These are phyloP conservation scores for Ligdia adustata DNA, from an alignment of 2,888 invertebrate genomes.

Conservation along the genomic window DNA sequence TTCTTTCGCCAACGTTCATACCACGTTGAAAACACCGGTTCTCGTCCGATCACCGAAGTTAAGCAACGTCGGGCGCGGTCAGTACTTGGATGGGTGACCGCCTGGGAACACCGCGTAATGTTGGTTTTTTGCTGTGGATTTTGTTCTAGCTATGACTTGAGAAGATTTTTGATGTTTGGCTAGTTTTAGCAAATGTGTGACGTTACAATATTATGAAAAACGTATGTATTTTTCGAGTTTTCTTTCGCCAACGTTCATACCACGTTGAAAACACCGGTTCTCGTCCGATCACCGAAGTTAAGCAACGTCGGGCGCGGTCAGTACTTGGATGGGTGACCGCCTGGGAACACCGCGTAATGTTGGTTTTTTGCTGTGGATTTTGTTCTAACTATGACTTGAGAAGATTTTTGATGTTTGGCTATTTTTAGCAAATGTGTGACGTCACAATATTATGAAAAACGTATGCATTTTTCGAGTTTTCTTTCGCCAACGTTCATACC, in stretches of 20 bases:
- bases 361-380: conserved; percentile 54
- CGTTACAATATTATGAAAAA: too few species aligned
- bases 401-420: too few species aligned
- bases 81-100: conserved; percentile 81
- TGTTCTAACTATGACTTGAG: too few species aligned
- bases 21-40: conserved; percentile 66
- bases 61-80: conserved; percentile 78
- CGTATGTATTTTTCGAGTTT: too few species aligned
- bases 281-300: conserved; percentile 72
- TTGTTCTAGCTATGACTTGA: too few species aligned
- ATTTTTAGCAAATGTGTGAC: too few species aligned
- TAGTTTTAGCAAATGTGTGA: too few species aligned
- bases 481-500: not conserved
- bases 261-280: conserved; percentile 64
- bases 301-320: conserved; percentile 69
- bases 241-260: conserved; percentile 35
- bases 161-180: too few species aligned
- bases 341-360: conserved; percentile 65
- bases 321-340: conserved; percentile 74
- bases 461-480: too few species aligned
- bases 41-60: conserved; percentile 81
- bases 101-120: conserved; percentile 61
- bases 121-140: conserved; percentile 42
- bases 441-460: too few species aligned
- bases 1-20: too few species aligned